Evolutionary conservation across 2,113 vertebrate genomes (phyloP).

Genomic region (Mobula birostris): DNA sequence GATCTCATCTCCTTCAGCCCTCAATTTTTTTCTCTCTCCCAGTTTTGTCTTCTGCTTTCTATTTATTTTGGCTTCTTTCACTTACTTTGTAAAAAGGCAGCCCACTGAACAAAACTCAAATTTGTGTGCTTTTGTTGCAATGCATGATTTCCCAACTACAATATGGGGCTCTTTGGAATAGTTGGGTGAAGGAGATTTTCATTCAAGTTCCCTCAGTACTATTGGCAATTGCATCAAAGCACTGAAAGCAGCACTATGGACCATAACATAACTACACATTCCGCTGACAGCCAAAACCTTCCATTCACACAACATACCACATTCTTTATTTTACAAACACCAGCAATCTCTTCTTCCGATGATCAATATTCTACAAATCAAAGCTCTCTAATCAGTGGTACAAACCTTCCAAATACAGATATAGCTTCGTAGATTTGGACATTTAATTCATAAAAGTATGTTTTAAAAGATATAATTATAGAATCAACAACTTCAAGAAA

Average conservation of each 20-base stretch:
- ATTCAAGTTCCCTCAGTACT: neutral
- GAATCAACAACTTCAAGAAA: neutral
- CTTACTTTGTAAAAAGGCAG: neutral
- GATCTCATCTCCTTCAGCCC: neutral
- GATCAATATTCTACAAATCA: neutral
- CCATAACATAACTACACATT: neutral
- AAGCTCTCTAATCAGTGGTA: neutral
- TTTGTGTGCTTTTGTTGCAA: neutral
- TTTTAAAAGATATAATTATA: neutral
- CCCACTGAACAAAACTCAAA: neutral
- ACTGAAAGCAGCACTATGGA: neutral
- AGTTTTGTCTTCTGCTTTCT: neutral
- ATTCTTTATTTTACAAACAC: neutral
- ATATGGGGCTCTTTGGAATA: neutral
- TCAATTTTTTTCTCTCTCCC: neutral
- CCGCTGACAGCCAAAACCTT: neutral
- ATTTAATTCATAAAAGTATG: neutral
- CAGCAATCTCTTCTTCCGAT: neutral
- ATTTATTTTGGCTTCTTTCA: neutral
- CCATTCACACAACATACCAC: neutral
- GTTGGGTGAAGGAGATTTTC: neutral
- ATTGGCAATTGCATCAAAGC: neutral
- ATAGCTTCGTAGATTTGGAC: neutral
- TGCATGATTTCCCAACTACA: neutral
- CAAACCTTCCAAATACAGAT: neutral